These are phyloP conservation scores for Euwallacea similis DNA, from an alignment of 1,140 invertebrate genomes.

Conservation along the genomic window DNA sequence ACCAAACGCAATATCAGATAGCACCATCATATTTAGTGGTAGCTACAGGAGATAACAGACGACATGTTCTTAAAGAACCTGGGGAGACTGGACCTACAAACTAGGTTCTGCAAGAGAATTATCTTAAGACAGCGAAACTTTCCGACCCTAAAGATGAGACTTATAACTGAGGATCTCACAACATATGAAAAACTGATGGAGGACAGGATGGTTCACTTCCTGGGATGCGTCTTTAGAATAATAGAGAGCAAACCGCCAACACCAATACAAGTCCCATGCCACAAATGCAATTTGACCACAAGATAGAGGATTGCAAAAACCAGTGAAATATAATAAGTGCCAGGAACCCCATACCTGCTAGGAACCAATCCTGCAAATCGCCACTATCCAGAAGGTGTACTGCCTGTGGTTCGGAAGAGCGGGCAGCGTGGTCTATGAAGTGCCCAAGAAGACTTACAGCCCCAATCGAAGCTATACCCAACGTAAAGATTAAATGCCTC, in stretches of 20 bases:
- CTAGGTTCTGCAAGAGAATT: too few relatives aligned
- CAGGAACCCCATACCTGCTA: background rate
- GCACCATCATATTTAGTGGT: too few relatives aligned
- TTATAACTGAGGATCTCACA: too few relatives aligned
- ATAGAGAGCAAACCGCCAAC: background rate
- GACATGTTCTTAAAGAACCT: too few relatives aligned
- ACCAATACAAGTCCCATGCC: background rate
- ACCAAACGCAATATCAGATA: too few relatives aligned
- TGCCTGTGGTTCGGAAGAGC: background rate
- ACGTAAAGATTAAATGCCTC: background rate
- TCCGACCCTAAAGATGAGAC: too few relatives aligned
- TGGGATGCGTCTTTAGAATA: background rate
- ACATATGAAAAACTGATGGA: too few relatives aligned
- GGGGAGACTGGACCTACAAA: too few relatives aligned
- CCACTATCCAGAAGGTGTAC: background rate
- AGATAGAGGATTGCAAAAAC: background rate
- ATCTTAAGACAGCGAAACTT: too few relatives aligned
- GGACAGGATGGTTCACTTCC: too few relatives aligned
- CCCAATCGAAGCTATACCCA: background rate
- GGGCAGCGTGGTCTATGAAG: background rate
- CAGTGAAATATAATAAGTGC: background rate
- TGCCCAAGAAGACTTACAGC: background rate
- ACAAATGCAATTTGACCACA: background rate
- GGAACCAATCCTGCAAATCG: background rate
- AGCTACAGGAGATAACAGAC: too few relatives aligned